phyloP scores from a whole-genome alignment of 2,113 vertebrate genomes.

The Macroglossus sobrinus region DNA sequence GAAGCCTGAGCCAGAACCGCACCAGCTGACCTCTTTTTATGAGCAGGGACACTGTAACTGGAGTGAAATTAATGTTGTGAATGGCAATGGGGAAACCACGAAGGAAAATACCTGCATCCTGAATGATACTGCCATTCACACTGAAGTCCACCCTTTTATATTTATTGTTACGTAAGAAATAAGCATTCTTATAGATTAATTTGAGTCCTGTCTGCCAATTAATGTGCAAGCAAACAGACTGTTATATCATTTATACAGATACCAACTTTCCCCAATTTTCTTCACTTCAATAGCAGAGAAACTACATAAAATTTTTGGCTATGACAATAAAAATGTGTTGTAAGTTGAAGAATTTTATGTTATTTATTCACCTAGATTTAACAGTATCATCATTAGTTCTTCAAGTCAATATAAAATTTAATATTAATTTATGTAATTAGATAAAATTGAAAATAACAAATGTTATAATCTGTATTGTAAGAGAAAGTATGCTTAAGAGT shows the following conservation, averaged over 20 bases:
- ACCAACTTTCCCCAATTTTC: background rate
- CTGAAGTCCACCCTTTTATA: background rate
- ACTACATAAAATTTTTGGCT: background rate
- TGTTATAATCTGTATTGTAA: background rate
- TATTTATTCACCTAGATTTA: background rate
- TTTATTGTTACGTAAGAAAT: conserved; percentile 7
- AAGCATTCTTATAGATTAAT: background rate
- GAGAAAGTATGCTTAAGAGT: background rate
- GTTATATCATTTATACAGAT: background rate
- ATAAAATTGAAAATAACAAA: background rate
- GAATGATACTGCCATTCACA: background rate
- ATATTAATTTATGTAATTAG: background rate
- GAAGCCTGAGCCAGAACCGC: background rate
- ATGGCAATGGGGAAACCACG: background rate
- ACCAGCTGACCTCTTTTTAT: background rate
- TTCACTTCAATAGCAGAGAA: background rate
- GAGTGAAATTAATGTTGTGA: background rate
- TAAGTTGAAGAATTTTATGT: background rate
- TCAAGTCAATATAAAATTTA: background rate
- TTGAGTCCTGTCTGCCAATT: background rate
- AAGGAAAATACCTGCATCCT: background rate
- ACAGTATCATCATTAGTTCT: background rate
- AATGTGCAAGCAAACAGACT: background rate
- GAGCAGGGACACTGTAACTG: background rate
- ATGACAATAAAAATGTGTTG: background rate